Conservation (phyloP, 1,140 invertebrate genomes). For the Cotesia chilonis region DNA sequence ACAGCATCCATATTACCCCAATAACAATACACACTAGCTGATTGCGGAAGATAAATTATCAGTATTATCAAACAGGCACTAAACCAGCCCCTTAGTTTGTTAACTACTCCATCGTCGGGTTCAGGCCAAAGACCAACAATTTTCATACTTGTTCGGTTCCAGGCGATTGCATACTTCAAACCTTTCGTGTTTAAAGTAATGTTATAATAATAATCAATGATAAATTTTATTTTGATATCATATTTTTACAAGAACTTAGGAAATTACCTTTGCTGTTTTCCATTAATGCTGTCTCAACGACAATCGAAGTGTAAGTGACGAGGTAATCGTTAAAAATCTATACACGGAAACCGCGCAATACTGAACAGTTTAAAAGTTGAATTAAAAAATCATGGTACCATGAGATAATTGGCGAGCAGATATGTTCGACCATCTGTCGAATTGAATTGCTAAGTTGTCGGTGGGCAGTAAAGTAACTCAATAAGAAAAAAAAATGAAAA, state of each 20-base stretch:
- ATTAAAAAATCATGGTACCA: too few species aligned
- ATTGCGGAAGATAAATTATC: constrained; percentile 29
- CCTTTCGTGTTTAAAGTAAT: constrained; percentile 9
- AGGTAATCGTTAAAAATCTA: background rate
- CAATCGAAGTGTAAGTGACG: background rate
- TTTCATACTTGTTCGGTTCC: constrained; percentile 30
- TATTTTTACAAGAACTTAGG: background rate
- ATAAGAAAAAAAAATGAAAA: too few species aligned
- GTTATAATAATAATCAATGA: background rate
- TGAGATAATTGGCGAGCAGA: too few species aligned
- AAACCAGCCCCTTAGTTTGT: constrained; percentile 10
- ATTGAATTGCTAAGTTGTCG: too few species aligned
- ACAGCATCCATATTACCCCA: constrained; percentile 30
- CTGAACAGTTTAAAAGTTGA: too few species aligned
- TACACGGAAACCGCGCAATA: too few species aligned
- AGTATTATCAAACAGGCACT: constrained; percentile 20
- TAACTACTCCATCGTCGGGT: constrained; percentile 13
- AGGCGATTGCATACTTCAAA: constrained; percentile 31
- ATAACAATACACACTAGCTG: constrained; percentile 23
- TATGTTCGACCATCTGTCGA: too few species aligned
- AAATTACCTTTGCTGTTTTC: background rate
- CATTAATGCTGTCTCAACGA: background rate
- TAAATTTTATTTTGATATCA: background rate
- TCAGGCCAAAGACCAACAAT: constrained; percentile 27
- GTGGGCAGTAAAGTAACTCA: too few species aligned